A percentile compares a stretch with the other conserved stretches of the same genome.
These are phyloP conservation scores for Pavo muticus DNA, from an alignment of 2,113 vertebrate genomes.

Conservation along the genomic window DNA sequence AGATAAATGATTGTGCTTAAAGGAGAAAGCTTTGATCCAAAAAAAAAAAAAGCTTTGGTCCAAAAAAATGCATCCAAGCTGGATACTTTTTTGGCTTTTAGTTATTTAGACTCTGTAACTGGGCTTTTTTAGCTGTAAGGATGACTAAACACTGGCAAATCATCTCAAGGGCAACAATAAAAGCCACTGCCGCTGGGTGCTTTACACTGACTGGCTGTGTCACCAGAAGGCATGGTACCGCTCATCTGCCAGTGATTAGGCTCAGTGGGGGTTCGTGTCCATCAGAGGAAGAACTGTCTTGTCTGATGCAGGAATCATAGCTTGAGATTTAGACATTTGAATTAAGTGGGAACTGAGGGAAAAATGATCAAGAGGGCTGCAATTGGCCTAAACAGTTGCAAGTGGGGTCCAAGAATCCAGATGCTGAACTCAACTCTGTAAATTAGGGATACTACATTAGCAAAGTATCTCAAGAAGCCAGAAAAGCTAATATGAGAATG, in stretches of 20 bases:
- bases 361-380: accelerated
- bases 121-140: neutral
- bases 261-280: neutral
- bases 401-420: neutral
- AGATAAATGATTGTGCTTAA: neutral
- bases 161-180: constrained; percentile 8
- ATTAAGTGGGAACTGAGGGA: neutral
- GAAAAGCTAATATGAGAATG: neutral
- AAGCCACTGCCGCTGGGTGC: neutral
- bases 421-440: neutral
- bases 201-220: constrained; percentile 1
- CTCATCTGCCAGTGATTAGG: constrained; percentile 17
- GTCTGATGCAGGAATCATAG: neutral
- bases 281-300: constrained; percentile 4
- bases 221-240: neutral
- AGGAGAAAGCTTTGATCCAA: neutral
- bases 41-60: neutral
- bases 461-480: constrained; percentile 6
- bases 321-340: neutral
- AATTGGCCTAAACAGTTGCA: constrained; percentile 7
- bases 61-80: neutral
- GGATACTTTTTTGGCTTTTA: neutral
- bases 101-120: neutral
- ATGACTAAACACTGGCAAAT: neutral
- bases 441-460: neutral